These are phyloP conservation scores for Drosophila navojoa DNA, from an alignment of 1,140 invertebrate genomes.

Conservation along the genomic window DNA sequence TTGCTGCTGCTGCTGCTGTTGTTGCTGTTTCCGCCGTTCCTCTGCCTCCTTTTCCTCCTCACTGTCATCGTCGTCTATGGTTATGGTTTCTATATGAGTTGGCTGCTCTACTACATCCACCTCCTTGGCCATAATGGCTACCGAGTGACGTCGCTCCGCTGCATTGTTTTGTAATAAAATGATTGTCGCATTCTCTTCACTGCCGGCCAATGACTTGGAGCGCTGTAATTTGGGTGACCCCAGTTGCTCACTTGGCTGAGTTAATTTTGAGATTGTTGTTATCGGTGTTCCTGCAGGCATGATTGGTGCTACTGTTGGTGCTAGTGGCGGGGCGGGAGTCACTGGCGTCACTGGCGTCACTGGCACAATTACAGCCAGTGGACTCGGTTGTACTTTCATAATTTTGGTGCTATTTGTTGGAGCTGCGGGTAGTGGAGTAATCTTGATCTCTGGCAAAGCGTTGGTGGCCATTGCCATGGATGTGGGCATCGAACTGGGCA, in stretches of 20 bases:
- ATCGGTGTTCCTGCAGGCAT: background rate
- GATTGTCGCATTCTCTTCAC: constrained; percentile 1
- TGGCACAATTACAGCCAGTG: constrained; percentile 28
- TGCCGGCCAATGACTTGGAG: constrained; percentile 59
- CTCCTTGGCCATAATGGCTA: constrained; percentile 72
- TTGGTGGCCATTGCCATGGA: constrained; percentile 16
- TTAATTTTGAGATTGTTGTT: background rate
- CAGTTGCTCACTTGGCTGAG: background rate
- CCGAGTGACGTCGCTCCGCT: constrained; percentile 57
- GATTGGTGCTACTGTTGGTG: background rate
- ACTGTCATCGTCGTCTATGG: constrained; percentile 64
- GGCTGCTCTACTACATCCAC: constrained; percentile 56
- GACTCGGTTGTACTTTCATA: constrained; percentile 12
- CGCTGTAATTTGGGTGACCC: constrained; percentile 46
- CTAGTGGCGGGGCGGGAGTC: background rate
- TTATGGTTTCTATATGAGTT: constrained; percentile 64
- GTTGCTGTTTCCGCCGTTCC: constrained; percentile 6
- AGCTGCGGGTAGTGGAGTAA: constrained; percentile 16
- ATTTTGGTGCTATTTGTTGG: constrained; percentile 26
- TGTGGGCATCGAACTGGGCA: background rate
- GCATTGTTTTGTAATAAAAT: constrained; percentile 12
- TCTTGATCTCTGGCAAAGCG: constrained; percentile 20
- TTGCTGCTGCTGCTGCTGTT: constrained; percentile 5
- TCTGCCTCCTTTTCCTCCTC: constrained; percentile 39
- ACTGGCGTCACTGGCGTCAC: background rate